Conservation (phyloP, 2,797 vertebrate species). For the Lacerta viridis region DNA sequence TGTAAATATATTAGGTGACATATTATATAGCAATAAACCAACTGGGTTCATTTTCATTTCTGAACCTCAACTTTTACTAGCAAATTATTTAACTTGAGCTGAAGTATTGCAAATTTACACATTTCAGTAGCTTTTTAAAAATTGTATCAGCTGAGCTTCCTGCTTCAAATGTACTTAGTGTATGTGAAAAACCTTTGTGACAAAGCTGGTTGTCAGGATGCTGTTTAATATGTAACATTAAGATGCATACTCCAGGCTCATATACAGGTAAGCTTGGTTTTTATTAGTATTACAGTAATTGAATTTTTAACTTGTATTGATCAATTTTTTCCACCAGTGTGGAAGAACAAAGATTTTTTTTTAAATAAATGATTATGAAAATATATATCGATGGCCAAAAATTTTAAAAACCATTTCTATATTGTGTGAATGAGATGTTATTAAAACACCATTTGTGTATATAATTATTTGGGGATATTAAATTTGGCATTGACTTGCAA, state of each 20-base stretch:
- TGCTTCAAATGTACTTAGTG: conserved; percentile 35
- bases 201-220: conserved; percentile 47
- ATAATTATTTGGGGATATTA: conserved; percentile 37
- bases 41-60: conserved; percentile 39
- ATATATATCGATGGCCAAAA: conserved; percentile 32
- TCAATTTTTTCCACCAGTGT: conserved; percentile 32
- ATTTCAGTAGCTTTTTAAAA: conserved; percentile 21
- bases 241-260: conserved; percentile 35
- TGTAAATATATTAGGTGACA: conserved; percentile 40
- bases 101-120: conserved; percentile 47
- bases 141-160: background rate
- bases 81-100: conserved; percentile 34
- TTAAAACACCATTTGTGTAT: conserved; percentile 38
- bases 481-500: conserved; percentile 62
- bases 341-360: conserved; percentile 31
- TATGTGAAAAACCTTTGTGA: conserved; percentile 47
- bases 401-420: conserved; percentile 45
- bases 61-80: conserved; percentile 52
- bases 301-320: conserved; percentile 41
- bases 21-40: conserved; percentile 53
- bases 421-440: conserved; percentile 36
- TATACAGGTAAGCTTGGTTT: conserved; percentile 33
- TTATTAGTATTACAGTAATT: conserved; percentile 1
- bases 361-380: conserved; percentile 1
- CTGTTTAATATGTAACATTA: conserved; percentile 40